Percentiles rank a stretch among this genome's conserved stretches.
Conservation (phyloP, 2,888 invertebrate genomes). For the Caenorhabditis afra region DNA sequence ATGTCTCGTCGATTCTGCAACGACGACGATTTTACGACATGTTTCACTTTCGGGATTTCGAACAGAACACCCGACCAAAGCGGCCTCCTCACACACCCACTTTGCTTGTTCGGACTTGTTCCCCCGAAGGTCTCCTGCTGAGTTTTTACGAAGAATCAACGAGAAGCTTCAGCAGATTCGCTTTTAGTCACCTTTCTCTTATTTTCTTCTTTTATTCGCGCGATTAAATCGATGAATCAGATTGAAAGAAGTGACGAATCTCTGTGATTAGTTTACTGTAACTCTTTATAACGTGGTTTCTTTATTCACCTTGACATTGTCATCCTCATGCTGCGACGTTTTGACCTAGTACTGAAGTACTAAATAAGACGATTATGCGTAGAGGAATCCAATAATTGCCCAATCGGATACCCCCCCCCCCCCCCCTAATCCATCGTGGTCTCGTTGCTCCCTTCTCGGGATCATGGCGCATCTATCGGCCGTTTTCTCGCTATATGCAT, state of each 20-base stretch:
- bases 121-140: constrained; percentile 31
- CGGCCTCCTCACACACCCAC: constrained; percentile 4
- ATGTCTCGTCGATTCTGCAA: neutral
- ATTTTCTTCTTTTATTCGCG: neutral
- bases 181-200: constrained; percentile 10
- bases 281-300: constrained; percentile 7
- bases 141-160: constrained; percentile 25
- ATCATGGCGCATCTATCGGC: constrained; percentile 1
- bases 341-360: constrained; percentile 22
- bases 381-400: constrained; percentile 21
- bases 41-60: constrained; percentile 56
- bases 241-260: neutral
- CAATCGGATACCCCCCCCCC: too few relatives aligned
- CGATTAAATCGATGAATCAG: constrained; percentile 25
- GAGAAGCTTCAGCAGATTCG: constrained; percentile 2
- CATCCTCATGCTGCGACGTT: neutral
- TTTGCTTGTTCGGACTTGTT: constrained; percentile 39
- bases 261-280: constrained; percentile 14
- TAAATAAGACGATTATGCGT: constrained; percentile 25
- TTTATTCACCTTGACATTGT: neutral
- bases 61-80: constrained; percentile 18
- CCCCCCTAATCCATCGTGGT: neutral
- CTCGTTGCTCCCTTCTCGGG: constrained; percentile 1
- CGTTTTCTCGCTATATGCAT: constrained; percentile 37
- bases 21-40: constrained; percentile 48